Evolutionary conservation across 2,113 vertebrate genomes (phyloP), one percentile per base, ranked within the genome.

Genomic region (Chamaea fasciata): DNA sequence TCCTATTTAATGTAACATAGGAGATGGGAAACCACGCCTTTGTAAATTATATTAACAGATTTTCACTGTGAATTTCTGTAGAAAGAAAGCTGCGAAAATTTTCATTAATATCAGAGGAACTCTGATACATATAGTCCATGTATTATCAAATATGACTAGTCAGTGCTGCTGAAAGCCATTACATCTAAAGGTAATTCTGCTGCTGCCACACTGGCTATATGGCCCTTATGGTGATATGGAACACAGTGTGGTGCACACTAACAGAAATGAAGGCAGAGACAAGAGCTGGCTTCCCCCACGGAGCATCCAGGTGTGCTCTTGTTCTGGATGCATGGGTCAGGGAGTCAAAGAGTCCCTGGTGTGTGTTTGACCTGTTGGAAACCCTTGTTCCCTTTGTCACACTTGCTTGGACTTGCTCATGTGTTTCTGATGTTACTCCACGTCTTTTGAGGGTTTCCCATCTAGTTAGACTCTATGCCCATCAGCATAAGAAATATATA

Each of bases 271-370:
- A 77, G 37, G 16, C 16, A 17, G 4, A 24, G 7, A 18, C 30
- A 6, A 20, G 11, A 62, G 3, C 0, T 59, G 9, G 17, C 14
- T 71, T 30, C 7, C 21, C 15, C 8, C 0, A 1, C 7, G 3
- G 23, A 47, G 16, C 21, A 73, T 60, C 67, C 21, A 31, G 10
- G 5, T 49, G 20, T 65, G 33, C 33, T 35, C 18, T 67, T 50
- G 33, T 76, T 90, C 44, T 64, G 62, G 10, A 46, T 50, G 19
- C 2, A 2, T 31, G 17, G 33, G 9, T 22, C 4, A 7, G 20
- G 28, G 44, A 49, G 3, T 6, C 27, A 2, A 0, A 8, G 21
- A 19, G 9, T 17, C 35, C 13, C 4, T 4, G 4, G 23, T 41
- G 30, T 33, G 4, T 30, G 9, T 47, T 59, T 55, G 21, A 50